Evolutionary conservation across 2,797 vertebrate species (phyloP).

Genomic region (Aselliscus stoliczkanus): DNA sequence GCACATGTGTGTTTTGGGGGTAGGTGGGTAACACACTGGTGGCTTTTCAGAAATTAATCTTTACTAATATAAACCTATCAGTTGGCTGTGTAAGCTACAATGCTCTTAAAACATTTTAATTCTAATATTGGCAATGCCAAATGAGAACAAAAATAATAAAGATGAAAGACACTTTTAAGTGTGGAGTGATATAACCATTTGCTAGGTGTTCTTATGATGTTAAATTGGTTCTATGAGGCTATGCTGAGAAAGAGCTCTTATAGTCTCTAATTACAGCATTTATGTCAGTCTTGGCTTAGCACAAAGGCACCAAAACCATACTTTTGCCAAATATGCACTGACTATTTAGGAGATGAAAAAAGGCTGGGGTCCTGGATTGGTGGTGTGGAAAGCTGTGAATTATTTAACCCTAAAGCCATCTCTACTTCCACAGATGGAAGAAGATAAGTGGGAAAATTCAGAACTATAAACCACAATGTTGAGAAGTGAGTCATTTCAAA

Average conservation of each 20-base stretch:
- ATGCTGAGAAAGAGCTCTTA: neutral
- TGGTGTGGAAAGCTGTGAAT: neutral
- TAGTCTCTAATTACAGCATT: neutral
- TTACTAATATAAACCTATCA: neutral
- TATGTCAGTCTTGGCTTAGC: neutral
- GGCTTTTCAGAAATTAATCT: neutral
- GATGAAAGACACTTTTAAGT: neutral
- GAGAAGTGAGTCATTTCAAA: neutral
- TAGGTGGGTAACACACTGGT: neutral
- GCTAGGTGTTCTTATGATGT: neutral
- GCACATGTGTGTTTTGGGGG: neutral
- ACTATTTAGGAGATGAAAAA: neutral
- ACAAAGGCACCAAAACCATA: neutral
- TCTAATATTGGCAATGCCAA: neutral
- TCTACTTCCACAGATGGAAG: neutral
- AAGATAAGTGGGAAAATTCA: neutral
- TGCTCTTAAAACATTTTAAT: neutral
- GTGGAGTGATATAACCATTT: neutral
- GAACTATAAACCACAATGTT: neutral
- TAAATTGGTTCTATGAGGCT: neutral
- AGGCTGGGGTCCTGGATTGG: neutral
- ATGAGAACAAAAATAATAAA: neutral
- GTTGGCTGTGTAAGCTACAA: neutral
- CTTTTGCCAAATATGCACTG: neutral
- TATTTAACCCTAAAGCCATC: neutral